Conservation (phyloP, 35 echinoderm and acorn worm genomes). For the Apostichopus parvimensis region DNA sequence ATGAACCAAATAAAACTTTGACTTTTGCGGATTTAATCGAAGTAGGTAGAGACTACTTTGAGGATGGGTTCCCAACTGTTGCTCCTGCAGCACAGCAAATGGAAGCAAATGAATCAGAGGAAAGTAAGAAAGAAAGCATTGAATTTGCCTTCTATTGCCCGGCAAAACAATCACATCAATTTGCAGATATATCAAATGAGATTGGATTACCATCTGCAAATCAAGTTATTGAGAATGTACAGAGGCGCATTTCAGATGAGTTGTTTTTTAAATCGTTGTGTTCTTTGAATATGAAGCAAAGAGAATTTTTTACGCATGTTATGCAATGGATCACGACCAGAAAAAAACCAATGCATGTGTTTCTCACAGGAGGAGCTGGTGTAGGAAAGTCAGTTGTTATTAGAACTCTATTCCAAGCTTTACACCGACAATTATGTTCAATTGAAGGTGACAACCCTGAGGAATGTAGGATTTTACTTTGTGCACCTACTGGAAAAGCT, state of each 20-base stretch:
- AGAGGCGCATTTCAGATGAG: background rate
- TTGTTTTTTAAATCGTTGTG: background rate
- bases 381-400: constrained; percentile 54
- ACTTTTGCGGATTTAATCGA: background rate
- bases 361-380: constrained; percentile 73
- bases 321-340: background rate
- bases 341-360: constrained; percentile 41
- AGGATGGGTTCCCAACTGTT: background rate
- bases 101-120: background rate
- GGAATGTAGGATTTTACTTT: background rate
- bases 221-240: background rate
- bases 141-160: background rate
- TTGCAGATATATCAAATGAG: constrained; percentile 39
- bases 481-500: constrained; percentile 56
- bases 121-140: background rate
- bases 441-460: constrained; percentile 37
- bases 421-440: constrained; percentile 1
- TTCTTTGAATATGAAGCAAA: background rate
- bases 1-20: background rate
- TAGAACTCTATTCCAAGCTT: constrained; percentile 9
- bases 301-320: background rate
- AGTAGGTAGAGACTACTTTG: background rate
- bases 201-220: background rate
- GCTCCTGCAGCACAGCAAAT: background rate
- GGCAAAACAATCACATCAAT: background rate